These are phyloP conservation scores for Alloplasta piceator DNA, from an alignment of 2,888 invertebrate genomes.

Conservation along the genomic window DNA sequence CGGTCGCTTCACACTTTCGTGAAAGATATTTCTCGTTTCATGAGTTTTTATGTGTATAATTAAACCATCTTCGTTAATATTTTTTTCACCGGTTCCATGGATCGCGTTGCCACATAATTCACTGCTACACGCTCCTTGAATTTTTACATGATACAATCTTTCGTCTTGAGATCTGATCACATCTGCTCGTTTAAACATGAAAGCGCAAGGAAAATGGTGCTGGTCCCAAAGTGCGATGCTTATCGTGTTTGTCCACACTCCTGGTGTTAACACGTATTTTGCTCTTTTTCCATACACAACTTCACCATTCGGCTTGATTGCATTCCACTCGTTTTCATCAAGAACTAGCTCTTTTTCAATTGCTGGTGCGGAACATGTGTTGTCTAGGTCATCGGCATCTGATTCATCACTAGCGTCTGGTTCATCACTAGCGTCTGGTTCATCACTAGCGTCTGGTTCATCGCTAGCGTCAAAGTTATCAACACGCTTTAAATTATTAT, in stretches of 20 bases:
- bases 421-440: too few species aligned
- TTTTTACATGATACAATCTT: slow-evolving; percentile 22
- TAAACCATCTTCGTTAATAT: slow-evolving; percentile 14
- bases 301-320: too few species aligned
- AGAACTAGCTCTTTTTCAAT: too few species aligned
- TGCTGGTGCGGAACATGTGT: too few species aligned
- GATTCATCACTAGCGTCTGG: too few species aligned
- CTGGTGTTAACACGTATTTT: too few species aligned
- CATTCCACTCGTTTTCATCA: too few species aligned
- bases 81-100: slow-evolving; percentile 22
- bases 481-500: too few species aligned
- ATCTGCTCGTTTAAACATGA: slow-evolving; percentile 47
- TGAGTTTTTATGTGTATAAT: slow-evolving; percentile 30
- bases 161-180: slow-evolving; percentile 4
- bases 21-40: slow-evolving; percentile 36
- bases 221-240: slow-evolving; percentile 29
- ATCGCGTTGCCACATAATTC: slow-evolving; percentile 34
- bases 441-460: too few species aligned
- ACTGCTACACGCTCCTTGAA: slow-evolving; percentile 44
- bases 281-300: too few species aligned
- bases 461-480: too few species aligned
- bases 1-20: slow-evolving; percentile 12
- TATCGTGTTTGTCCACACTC: slow-evolving; percentile 49
- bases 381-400: too few species aligned
- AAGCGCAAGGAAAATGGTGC: slow-evolving; percentile 42